These are phyloP conservation scores for Orchestia grillus DNA, from an alignment of 1,140 invertebrate species.

Conservation along the genomic window DNA sequence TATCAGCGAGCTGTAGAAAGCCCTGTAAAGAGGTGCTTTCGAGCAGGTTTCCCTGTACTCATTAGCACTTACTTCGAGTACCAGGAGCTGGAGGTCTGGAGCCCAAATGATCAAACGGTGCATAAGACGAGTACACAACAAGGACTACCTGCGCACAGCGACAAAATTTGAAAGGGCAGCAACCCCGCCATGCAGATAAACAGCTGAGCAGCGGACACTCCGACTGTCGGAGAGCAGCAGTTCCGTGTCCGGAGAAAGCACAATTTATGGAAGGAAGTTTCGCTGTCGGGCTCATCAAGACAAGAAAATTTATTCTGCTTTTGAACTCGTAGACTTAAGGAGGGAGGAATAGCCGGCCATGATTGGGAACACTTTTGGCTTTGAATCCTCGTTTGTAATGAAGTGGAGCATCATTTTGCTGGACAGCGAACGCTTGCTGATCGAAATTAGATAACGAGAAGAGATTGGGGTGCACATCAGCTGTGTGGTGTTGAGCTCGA, in stretches of 20 bases:
- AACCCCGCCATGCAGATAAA: too few species aligned
- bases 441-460: not conserved
- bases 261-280: slow-evolving; percentile 1
- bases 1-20: too few species aligned
- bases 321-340: not conserved
- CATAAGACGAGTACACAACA: too few species aligned
- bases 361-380: not conserved
- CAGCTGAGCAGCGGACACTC: not conserved
- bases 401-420: not conserved
- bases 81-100: too few species aligned
- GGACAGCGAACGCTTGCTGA: not conserved
- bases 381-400: slow-evolving; percentile 9
- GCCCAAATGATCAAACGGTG: too few species aligned
- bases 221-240: not conserved
- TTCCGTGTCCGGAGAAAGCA: not conserved
- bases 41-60: too few species aligned
- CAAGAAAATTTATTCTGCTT: not conserved
- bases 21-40: too few species aligned
- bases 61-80: too few species aligned
- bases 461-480: not conserved
- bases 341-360: not conserved
- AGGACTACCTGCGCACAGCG: too few species aligned
- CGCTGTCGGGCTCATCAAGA: slow-evolving; percentile 14
- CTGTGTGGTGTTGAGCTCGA: not conserved
- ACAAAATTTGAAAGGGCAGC: too few species aligned